Conservation (phyloP, 2,888 invertebrate species). For the Calliopum simillimum region DNA sequence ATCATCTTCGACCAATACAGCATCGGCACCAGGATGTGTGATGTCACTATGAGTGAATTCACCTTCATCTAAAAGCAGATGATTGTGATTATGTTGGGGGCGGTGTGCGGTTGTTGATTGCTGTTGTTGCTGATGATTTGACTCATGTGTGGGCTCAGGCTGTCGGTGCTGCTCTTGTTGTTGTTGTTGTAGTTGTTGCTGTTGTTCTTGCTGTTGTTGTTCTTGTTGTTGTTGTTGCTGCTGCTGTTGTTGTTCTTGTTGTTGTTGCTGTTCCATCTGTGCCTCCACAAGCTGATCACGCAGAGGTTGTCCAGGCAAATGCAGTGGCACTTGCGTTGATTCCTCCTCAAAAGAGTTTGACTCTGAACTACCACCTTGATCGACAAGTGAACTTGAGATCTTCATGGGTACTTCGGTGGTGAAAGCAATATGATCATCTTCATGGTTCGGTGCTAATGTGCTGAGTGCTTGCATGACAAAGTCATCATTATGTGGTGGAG, state of each 20-base stretch:
- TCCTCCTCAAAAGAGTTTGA: slow-evolving; percentile 59
- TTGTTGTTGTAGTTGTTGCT: neutral
- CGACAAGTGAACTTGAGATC: slow-evolving; percentile 54
- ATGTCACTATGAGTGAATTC: slow-evolving; percentile 72
- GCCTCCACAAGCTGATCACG: slow-evolving; percentile 16
- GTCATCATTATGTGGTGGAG: slow-evolving; percentile 58
- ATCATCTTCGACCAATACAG: slow-evolving; percentile 73
- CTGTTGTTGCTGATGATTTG: slow-evolving; percentile 28
- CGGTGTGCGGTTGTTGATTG: neutral
- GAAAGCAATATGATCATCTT: slow-evolving; percentile 50
- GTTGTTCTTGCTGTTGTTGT: no score
- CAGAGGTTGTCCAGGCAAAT: neutral
- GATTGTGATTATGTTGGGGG: slow-evolving; percentile 54
- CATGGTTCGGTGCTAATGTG: slow-evolving; percentile 52
- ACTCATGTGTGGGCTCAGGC: slow-evolving; percentile 36
- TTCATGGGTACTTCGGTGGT: slow-evolving; percentile 64
- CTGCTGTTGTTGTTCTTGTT: slow-evolving; percentile 37
- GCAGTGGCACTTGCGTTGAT: slow-evolving; percentile 28
- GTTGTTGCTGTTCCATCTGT: slow-evolving; percentile 17
- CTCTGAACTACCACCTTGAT: slow-evolving; percentile 57
- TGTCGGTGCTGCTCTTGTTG: slow-evolving; percentile 36
- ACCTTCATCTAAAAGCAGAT: slow-evolving; percentile 58
- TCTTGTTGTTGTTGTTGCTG: slow-evolving; percentile 27
- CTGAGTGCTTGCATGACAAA: slow-evolving; percentile 62
- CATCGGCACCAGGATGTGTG: slow-evolving; percentile 74